Percentiles rank a stretch among this genome's conserved stretches.
phyloP scores from a whole-genome alignment of 2,113 vertebrate species.

The Xyrauchen texanus region DNA sequence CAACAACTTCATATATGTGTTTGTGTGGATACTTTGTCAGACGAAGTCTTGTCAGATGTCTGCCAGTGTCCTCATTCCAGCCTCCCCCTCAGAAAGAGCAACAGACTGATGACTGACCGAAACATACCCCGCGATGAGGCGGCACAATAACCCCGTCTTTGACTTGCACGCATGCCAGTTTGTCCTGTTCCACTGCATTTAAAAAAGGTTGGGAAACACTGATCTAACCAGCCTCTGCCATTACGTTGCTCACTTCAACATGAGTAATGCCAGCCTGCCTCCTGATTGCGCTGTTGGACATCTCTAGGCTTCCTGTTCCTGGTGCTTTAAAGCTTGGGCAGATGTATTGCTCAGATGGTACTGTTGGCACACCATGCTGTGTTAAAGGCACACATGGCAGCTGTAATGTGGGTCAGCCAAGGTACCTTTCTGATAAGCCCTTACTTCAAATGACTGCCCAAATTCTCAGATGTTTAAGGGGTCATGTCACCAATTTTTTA shows the following conservation, averaged over 20 bases:
- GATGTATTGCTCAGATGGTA: constrained; percentile 4
- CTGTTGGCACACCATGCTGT: background rate
- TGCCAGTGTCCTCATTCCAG: constrained; percentile 28
- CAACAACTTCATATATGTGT: background rate
- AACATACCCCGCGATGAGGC: constrained; percentile 11
- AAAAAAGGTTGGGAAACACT: too few relatives aligned
- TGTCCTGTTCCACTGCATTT: constrained; percentile 11
- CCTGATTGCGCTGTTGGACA: background rate
- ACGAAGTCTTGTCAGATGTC: constrained; percentile 24
- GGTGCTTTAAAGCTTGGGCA: background rate
- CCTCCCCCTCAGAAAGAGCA: constrained; percentile 33
- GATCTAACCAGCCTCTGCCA: too few relatives aligned
- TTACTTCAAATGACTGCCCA: background rate
- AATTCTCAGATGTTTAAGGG: background rate
- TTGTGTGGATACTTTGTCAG: background rate
- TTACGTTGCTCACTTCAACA: background rate
- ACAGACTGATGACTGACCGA: constrained; percentile 31
- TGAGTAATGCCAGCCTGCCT: constrained; percentile 1
- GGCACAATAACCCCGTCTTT: constrained; percentile 32
- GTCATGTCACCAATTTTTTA: background rate
- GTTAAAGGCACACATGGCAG: background rate
- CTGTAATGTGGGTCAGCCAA: constrained; percentile 17
- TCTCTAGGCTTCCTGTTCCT: constrained; percentile 11
- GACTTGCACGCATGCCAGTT: constrained; percentile 16
- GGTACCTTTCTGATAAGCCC: constrained; percentile 8